Evolutionary conservation across 2,113 vertebrate genomes (phyloP).

Genomic region (Capreolus pygargus): DNA sequence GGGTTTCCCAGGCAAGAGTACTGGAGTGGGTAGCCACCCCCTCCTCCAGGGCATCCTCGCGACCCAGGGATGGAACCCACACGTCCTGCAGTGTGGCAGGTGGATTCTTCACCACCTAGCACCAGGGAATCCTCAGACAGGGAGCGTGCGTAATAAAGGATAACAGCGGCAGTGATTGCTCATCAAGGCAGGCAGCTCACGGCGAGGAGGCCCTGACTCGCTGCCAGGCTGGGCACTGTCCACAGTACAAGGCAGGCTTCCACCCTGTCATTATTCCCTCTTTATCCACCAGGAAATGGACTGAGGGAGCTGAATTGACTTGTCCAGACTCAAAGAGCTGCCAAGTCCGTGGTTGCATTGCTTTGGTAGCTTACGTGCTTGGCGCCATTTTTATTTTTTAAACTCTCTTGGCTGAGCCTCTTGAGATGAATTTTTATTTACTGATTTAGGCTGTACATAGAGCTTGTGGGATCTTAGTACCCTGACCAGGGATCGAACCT

Average conservation of each 20-base stretch:
- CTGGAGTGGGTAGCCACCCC: neutral
- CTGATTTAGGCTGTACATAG: neutral
- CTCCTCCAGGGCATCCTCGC: neutral
- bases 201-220: fast-evolving
- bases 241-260: fast-evolving
- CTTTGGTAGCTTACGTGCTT: too few species aligned
- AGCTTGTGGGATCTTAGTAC: neutral
- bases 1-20: neutral
- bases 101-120: neutral
- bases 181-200: neutral
- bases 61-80: neutral
- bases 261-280: fast-evolving
- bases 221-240: fast-evolving
- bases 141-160: fast-evolving
- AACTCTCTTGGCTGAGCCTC: neutral
- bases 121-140: neutral
- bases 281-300: neutral
- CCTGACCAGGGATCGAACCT: neutral
- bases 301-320: neutral
- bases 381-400: neutral
- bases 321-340: neutral
- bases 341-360: too few species aligned
- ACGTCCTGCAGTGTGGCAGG: neutral
- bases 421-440: neutral
- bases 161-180: fast-evolving